These are phyloP conservation scores for Carlito syrichta DNA, from an alignment of 2,113 vertebrate genomes.

Conservation along the genomic window DNA sequence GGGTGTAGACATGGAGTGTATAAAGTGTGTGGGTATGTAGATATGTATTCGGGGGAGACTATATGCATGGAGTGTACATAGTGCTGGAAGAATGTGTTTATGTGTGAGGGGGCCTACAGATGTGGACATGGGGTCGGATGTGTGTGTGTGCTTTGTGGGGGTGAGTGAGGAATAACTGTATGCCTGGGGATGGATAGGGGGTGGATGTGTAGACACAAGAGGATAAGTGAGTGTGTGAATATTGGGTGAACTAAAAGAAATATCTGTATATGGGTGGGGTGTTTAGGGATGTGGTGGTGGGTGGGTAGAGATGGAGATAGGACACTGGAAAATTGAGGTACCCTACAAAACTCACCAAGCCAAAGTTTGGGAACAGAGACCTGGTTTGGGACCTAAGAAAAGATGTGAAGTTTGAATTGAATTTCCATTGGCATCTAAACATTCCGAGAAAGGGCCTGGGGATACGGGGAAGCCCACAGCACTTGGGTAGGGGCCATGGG, in stretches of 20 bases:
- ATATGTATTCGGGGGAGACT: neutral
- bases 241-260: neutral
- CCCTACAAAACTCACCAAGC: constrained; percentile 20
- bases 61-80: neutral
- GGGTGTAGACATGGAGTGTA: neutral
- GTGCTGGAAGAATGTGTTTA: neutral
- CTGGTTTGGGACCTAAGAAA: constrained; percentile 12
- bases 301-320: neutral
- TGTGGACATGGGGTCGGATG: neutral
- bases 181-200: neutral
- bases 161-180: neutral
- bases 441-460: neutral
- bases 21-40: neutral
- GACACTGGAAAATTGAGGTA: neutral
- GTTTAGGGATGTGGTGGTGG: neutral
- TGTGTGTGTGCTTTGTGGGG: neutral
- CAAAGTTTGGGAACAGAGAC: neutral
- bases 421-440: neutral
- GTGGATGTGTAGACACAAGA: neutral
- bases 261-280: neutral
- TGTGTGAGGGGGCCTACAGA: neutral
- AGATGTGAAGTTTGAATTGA: neutral
- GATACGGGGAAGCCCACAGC: neutral
- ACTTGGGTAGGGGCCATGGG: neutral
- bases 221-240: neutral